A percentile compares a stretch with the other conserved stretches of the same genome.
These are phyloP conservation scores for Hippoglossus hippoglossus DNA, from an alignment of 2,797 vertebrate species.

Conservation along the genomic window DNA sequence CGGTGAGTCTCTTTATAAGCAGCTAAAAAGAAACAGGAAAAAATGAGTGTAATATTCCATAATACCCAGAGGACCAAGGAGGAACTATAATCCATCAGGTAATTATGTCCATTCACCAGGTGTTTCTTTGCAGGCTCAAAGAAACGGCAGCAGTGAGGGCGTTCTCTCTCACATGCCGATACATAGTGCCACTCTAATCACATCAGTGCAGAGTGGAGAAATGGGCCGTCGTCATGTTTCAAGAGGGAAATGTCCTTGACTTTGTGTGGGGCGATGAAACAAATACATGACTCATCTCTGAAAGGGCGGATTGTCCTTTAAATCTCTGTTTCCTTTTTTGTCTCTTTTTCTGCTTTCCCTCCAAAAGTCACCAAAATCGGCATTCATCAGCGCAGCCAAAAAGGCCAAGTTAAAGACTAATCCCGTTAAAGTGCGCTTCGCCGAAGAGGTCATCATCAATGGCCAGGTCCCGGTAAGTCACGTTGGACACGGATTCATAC, in stretches of 20 bases:
- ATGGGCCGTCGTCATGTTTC: conserved; percentile 49
- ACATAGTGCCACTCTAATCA: conserved; percentile 45
- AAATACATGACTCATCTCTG: conserved; percentile 38
- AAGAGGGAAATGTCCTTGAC: conserved; percentile 52
- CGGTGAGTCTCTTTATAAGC: conserved; percentile 1
- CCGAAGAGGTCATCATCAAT: conserved; percentile 98
- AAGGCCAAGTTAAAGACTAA: conserved; percentile 99
- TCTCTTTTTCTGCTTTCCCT: conserved; percentile 15
- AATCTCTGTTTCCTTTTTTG: conserved; percentile 9
- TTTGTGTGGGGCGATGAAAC: conserved; percentile 31
- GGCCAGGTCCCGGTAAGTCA: conserved; percentile 97
- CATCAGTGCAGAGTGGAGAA: conserved; percentile 47
- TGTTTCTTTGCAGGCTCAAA: conserved; percentile 52
- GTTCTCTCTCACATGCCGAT: conserved; percentile 37
- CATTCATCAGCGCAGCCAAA: conserved; percentile 99
- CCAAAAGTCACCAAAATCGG: conserved; percentile 96
- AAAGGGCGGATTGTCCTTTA: conserved; percentile 44
- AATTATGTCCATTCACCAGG: conserved; percentile 66
- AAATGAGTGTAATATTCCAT: conserved; percentile 25
- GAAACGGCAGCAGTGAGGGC: conserved; percentile 32
- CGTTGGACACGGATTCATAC: conserved; percentile 41
- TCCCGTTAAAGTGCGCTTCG: conserved; percentile 98
- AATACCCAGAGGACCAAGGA: conserved; percentile 24
- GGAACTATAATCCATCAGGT: conserved; percentile 54
- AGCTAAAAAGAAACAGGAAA: conserved; percentile 34